A percentile compares a stretch with the other conserved stretches of the same genome.
Conservation (phyloP, 1,140 invertebrate genomes). For the Bradynema listronoti region DNA sequence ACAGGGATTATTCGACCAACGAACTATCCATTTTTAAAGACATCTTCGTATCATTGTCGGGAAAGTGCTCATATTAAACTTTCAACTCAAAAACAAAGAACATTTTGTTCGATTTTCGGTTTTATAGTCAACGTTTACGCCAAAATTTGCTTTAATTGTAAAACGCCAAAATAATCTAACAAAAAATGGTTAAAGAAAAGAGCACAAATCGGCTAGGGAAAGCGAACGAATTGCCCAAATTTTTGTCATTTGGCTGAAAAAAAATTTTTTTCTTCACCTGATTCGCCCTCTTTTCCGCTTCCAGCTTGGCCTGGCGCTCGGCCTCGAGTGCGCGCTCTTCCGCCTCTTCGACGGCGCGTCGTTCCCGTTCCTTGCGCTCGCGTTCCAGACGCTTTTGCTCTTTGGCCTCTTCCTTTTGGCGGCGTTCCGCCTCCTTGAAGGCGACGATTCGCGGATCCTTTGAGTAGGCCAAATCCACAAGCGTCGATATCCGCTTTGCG, state of each 20-base stretch:
- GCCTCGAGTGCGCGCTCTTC: slow-evolving; percentile 28
- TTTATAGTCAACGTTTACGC: too few relatives aligned
- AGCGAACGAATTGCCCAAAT: too few relatives aligned
- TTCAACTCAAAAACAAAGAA: neutral
- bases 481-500: slow-evolving; percentile 27
- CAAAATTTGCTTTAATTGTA: too few relatives aligned
- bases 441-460: slow-evolving; percentile 81
- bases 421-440: slow-evolving; percentile 67
- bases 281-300: slow-evolving; percentile 28
- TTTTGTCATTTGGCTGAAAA: too few relatives aligned
- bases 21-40: too few relatives aligned
- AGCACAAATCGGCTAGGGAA: too few relatives aligned
- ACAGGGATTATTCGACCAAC: too few relatives aligned
- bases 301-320: slow-evolving; percentile 17
- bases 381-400: slow-evolving; percentile 58
- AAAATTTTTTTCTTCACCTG: too few relatives aligned
- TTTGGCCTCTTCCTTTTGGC: slow-evolving; percentile 69
- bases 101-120: too few relatives aligned
- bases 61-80: neutral
- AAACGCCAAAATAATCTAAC: too few relatives aligned
- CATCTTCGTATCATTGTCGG: too few relatives aligned
- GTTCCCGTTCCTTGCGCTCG: slow-evolving; percentile 59
- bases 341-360: slow-evolving; percentile 17
- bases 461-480: slow-evolving; percentile 76
- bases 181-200: too few relatives aligned